phyloP scores from a whole-genome alignment of 1,140 invertebrate genomes.

The Ostrea edulis region DNA sequence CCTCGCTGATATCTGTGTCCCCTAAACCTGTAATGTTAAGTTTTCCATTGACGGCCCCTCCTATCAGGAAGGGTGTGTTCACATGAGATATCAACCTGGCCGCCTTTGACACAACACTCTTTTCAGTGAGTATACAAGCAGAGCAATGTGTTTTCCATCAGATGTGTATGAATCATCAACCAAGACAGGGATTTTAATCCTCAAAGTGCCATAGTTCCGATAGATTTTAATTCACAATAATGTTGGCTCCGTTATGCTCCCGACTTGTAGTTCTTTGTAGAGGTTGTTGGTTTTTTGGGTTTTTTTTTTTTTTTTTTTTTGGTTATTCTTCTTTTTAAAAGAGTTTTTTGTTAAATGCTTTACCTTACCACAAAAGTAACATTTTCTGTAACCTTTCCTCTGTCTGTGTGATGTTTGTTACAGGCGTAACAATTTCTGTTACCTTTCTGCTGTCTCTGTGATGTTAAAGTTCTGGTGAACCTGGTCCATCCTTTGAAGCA shows the following conservation, averaged over 20 bases:
- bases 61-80: slow-evolving; percentile 18
- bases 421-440: slow-evolving; percentile 34
- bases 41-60: too few species aligned
- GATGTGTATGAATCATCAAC: too few species aligned
- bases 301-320: too few species aligned
- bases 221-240: background rate
- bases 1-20: too few species aligned
- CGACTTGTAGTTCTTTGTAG: background rate
- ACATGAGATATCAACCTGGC: slow-evolving; percentile 7
- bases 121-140: background rate
- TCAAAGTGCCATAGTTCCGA: background rate
- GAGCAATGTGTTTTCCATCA: background rate
- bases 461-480: background rate
- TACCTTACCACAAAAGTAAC: too few species aligned
- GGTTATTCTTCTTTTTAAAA: background rate
- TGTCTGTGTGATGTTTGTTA: too few species aligned
- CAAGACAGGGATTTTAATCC: too few species aligned
- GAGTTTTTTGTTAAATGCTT: slow-evolving; percentile 37
- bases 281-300: too few species aligned
- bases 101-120: slow-evolving; percentile 34
- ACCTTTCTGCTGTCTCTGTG: background rate
- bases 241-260: background rate
- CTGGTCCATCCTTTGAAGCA: background rate
- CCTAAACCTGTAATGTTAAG: too few species aligned
- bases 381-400: too few species aligned